Evolutionary conservation across 2,113 vertebrate species (phyloP).

Genomic region (Neolamprologus caudopunctatus): DNA sequence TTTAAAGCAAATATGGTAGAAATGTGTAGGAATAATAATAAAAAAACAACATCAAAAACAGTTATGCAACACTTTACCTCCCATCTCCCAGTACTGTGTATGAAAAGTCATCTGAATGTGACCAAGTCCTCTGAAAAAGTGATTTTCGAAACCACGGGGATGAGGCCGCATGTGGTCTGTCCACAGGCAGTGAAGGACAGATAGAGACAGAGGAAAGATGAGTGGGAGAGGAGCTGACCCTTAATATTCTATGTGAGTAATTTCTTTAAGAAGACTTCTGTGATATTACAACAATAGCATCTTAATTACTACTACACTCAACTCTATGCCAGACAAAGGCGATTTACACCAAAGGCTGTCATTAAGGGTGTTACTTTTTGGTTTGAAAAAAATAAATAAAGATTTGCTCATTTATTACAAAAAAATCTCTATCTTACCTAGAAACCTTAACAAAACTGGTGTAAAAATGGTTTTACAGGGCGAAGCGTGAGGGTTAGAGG

Average conservation of each 20-base stretch:
- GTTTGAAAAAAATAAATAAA: background rate
- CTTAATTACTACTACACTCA: background rate
- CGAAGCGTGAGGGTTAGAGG: no score
- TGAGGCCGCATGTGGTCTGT: background rate
- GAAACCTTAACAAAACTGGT: background rate
- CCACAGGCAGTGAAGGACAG: slow-evolving; percentile 8
- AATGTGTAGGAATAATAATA: background rate
- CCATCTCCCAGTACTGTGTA: background rate
- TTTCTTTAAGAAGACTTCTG: background rate
- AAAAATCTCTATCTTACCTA: background rate
- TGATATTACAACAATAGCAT: background rate
- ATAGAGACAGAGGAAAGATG: background rate
- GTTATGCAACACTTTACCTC: background rate
- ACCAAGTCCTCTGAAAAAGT: background rate
- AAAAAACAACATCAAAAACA: background rate
- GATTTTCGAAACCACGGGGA: slow-evolving; percentile 29
- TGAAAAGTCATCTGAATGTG: slow-evolving; percentile 42
- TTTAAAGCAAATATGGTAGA: background rate
- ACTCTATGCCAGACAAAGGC: background rate
- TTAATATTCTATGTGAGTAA: background rate
- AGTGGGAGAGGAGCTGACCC: background rate
- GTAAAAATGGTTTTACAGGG: background rate
- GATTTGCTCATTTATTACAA: background rate
- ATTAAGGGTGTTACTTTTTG: background rate
- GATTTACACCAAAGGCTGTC: background rate